These are phyloP conservation scores for Pterostichus niger DNA, from an alignment of 2,888 invertebrate genomes.

Conservation along the genomic window DNA sequence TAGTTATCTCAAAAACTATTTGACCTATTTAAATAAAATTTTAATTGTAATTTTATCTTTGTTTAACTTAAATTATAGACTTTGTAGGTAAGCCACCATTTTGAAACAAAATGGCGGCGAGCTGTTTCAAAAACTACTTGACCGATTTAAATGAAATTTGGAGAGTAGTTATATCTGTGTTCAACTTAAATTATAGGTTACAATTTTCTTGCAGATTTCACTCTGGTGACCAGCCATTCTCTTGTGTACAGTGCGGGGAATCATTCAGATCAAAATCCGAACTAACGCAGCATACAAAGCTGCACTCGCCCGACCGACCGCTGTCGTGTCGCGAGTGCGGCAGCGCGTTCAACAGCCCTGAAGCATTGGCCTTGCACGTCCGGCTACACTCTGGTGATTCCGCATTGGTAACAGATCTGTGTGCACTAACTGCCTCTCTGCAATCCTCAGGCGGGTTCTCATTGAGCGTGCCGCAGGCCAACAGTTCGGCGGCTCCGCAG, in stretches of 20 bases:
- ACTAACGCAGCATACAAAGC: conserved; percentile 82
- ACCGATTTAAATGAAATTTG: too few species aligned
- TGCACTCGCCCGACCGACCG: conserved; percentile 71
- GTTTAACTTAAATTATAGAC: too few species aligned
- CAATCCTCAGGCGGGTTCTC: conserved; percentile 79
- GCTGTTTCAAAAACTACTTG: too few species aligned
- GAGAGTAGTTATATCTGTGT: too few species aligned
- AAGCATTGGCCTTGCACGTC: conserved; percentile 88
- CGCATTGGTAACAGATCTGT: conserved; percentile 89
- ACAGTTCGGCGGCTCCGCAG: conserved; percentile 66
- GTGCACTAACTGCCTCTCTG: conserved; percentile 88
- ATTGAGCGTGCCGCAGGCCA: conserved; percentile 76
- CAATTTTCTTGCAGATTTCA: conserved; percentile 80
- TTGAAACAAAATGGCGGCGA: too few species aligned
- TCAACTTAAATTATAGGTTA: neutral
- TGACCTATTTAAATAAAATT: too few species aligned
- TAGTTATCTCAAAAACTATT: too few species aligned
- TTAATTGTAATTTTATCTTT: too few species aligned
- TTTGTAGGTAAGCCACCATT: too few species aligned
- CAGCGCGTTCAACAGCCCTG: conserved; percentile 83
- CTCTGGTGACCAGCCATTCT: conserved; percentile 86
- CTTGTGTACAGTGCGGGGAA: conserved; percentile 88
- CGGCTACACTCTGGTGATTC: conserved; percentile 90
- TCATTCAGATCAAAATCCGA: conserved; percentile 87
- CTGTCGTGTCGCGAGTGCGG: conserved; percentile 80